phyloP scores from a whole-genome alignment of 1,140 invertebrate genomes.

The Eriocheir sinensis region DNA sequence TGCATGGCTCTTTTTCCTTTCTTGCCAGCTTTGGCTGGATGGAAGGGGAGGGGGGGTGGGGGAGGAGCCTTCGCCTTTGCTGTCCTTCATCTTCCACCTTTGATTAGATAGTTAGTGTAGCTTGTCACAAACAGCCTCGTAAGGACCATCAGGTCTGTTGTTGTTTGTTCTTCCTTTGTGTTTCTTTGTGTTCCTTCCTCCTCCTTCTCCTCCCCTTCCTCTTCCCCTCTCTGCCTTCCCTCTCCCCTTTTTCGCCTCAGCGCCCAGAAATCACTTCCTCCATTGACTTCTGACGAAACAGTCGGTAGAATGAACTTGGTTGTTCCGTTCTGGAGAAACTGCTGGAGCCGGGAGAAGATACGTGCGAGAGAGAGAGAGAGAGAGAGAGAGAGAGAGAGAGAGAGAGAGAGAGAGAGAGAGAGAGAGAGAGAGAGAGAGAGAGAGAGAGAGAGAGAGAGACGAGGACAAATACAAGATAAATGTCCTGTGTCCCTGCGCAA shows the following conservation, averaged over 20 bases:
- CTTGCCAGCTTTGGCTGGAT: too few relatives aligned
- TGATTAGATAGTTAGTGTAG: too few relatives aligned
- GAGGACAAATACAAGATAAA: neutral
- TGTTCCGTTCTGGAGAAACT: neutral
- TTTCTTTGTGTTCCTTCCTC: too few relatives aligned
- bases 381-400: neutral
- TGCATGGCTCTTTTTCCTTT: too few relatives aligned
- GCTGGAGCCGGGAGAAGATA: neutral
- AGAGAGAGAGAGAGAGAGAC: too few relatives aligned
- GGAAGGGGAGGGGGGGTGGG: too few relatives aligned
- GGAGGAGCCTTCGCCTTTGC: too few relatives aligned
- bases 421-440: too few relatives aligned
- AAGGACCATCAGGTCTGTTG: too few relatives aligned
- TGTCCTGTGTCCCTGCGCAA: neutral
- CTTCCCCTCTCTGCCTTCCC: neutral
- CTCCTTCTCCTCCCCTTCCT: neutral
- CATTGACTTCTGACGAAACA: neutral
- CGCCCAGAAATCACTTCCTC: conserved; percentile 10
- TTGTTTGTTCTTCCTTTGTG: too few relatives aligned
- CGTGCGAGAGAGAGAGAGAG: neutral
- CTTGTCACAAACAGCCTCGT: too few relatives aligned
- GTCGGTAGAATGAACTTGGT: neutral
- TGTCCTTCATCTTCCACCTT: too few relatives aligned
- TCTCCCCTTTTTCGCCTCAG: neutral
- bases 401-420: neutral